phyloP scores from a whole-genome alignment of 2,888 invertebrate genomes.

The Barypeithes pellucidus region DNA sequence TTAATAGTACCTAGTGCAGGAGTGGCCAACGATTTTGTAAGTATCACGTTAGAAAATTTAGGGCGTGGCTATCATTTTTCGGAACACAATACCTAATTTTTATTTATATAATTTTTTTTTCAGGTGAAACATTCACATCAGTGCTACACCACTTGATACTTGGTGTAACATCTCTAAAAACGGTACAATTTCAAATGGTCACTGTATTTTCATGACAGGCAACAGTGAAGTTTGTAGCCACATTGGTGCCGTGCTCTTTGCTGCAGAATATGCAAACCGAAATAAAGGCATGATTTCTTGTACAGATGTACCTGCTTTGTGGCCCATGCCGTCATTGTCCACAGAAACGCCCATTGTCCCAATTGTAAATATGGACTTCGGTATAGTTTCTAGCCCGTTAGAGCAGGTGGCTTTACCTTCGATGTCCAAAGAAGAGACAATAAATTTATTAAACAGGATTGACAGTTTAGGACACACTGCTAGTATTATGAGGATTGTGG shows the following conservation, averaged over 20 bases:
- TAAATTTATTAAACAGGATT: background rate
- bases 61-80: too few relatives aligned
- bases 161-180: constrained; percentile 48
- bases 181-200: constrained; percentile 28
- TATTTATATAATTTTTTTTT: constrained; percentile 32
- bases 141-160: constrained; percentile 37
- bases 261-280: constrained; percentile 13
- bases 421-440: background rate
- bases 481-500: background rate
- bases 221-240: constrained; percentile 52
- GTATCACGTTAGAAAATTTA: too few relatives aligned
- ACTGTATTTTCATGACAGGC: constrained; percentile 51
- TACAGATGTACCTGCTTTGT: constrained; percentile 8
- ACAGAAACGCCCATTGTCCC: constrained; percentile 3
- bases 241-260: constrained; percentile 24
- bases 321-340: constrained; percentile 17
- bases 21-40: background rate
- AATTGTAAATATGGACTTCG: background rate
- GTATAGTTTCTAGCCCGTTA: too few relatives aligned
- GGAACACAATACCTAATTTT: too few relatives aligned
- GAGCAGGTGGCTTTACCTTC: background rate
- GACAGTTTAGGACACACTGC: background rate
- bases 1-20: background rate
- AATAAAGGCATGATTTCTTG: constrained; percentile 3
- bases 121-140: constrained; percentile 52